Conservation (phyloP, 1,140 invertebrate genomes). For the Drosophila rhopaloa region DNA sequence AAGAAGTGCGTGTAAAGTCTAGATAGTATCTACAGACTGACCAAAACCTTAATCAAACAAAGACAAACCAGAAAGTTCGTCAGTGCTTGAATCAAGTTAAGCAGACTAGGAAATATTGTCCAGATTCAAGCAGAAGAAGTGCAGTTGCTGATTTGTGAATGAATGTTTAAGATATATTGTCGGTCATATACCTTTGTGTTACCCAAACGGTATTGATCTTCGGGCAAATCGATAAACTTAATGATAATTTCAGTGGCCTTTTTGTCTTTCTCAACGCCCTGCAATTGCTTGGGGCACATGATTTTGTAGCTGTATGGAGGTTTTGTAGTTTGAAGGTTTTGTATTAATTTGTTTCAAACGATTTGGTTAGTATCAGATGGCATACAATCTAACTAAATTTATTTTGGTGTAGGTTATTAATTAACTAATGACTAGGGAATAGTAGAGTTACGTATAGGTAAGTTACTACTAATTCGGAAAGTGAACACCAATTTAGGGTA, state of each 20-base stretch:
- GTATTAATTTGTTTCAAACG: constrained; percentile 49
- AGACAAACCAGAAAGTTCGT: background rate
- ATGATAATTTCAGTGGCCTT: constrained; percentile 96
- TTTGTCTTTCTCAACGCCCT: constrained; percentile 91
- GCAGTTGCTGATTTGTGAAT: constrained; percentile 25
- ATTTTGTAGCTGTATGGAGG: constrained; percentile 93
- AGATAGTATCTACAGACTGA: background rate
- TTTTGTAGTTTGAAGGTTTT: constrained; percentile 53
- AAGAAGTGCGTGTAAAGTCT: background rate
- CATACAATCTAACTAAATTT: constrained; percentile 44
- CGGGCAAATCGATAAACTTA: constrained; percentile 92
- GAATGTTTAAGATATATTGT: constrained; percentile 66
- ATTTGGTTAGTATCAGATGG: constrained; percentile 41
- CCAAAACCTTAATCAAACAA: background rate
- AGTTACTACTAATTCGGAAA: constrained; percentile 52
- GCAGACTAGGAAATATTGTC: background rate
- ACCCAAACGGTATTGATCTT: constrained; percentile 97
- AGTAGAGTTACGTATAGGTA: constrained; percentile 61
- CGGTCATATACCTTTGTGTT: constrained; percentile 94
- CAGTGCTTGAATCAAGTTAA: background rate
- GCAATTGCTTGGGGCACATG: constrained; percentile 92
- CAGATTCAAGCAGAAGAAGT: constrained; percentile 25
- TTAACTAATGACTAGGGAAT: constrained; percentile 45
- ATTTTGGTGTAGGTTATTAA: constrained; percentile 18
- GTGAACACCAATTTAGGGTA: constrained; percentile 48